Evolutionary conservation across 2,113 vertebrate genomes (phyloP).

Genomic region (Megatriorchis doriae): DNA sequence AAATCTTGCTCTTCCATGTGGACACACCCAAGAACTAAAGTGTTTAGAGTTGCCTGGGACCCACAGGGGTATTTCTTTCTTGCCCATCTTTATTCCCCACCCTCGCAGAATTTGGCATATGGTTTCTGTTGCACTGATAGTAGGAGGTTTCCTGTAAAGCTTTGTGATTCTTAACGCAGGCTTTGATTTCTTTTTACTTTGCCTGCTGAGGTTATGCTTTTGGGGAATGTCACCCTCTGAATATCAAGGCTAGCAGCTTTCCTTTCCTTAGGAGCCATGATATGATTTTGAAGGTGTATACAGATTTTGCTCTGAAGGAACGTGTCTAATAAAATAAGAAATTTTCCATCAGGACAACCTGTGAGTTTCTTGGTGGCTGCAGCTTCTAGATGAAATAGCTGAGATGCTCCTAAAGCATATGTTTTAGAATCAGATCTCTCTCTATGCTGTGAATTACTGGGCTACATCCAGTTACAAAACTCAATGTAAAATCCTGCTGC

Average conservation of each 20-base stretch:
- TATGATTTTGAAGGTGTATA: neutral
- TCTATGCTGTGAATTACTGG: neutral
- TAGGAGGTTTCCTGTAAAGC: neutral
- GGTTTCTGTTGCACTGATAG: neutral
- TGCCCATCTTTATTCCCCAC: neutral
- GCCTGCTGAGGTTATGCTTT: neutral
- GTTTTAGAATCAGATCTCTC: neutral
- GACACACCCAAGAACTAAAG: neutral
- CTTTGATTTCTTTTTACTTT: neutral
- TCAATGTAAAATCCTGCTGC: neutral
- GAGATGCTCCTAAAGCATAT: neutral
- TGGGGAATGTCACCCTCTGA: neutral
- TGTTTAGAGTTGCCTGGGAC: neutral
- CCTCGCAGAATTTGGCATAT: neutral
- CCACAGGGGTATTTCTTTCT: neutral
- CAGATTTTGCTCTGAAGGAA: neutral
- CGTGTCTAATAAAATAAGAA: neutral
- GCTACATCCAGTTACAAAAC: neutral
- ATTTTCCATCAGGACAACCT: neutral
- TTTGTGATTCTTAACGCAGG: neutral
- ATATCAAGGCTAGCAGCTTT: neutral
- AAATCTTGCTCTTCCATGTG: neutral
- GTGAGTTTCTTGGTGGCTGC: neutral
- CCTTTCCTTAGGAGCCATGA: neutral
- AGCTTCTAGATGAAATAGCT: neutral